Conservation (phyloP, 2,888 invertebrate species). For the Ditylenchus weischeri region DNA sequence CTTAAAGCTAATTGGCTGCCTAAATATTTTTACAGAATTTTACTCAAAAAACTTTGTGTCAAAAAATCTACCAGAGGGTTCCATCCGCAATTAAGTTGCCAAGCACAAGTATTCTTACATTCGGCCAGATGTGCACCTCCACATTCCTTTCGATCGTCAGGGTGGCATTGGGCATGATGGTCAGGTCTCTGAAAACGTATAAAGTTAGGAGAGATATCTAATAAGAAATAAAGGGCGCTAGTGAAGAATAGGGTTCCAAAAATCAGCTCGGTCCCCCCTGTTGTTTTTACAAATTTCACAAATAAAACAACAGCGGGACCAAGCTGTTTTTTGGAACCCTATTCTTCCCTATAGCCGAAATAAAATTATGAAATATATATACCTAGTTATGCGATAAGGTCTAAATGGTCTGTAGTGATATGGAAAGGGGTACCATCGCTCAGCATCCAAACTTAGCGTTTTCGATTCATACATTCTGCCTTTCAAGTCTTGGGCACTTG, state of each 20-base stretch:
- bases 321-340: too few relatives aligned
- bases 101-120: constrained; percentile 71
- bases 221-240: too few relatives aligned
- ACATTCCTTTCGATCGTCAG: constrained; percentile 78
- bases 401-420: constrained; percentile 42
- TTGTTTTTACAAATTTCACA: too few relatives aligned
- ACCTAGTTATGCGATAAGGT: constrained; percentile 39
- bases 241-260: too few relatives aligned
- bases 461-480: constrained; percentile 53
- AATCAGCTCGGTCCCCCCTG: too few relatives aligned
- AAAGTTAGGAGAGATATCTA: neutral
- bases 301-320: too few relatives aligned
- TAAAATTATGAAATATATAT: too few relatives aligned
- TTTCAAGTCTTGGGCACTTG: constrained; percentile 48
- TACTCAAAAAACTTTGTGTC: neutral
- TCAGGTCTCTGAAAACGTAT: constrained; percentile 77
- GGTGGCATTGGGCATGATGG: constrained; percentile 88
- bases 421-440: constrained; percentile 45
- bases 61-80: constrained; percentile 65
- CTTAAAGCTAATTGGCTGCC: constrained; percentile 55
- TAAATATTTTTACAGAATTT: neutral
- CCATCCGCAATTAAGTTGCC: constrained; percentile 84
- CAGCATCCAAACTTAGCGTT: constrained; percentile 43
- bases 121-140: constrained; percentile 85
- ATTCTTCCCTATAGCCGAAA: too few relatives aligned